Evolutionary conservation across 2,888 invertebrate species (phyloP).

Genomic region (Coronaproctus castanopsis): DNA sequence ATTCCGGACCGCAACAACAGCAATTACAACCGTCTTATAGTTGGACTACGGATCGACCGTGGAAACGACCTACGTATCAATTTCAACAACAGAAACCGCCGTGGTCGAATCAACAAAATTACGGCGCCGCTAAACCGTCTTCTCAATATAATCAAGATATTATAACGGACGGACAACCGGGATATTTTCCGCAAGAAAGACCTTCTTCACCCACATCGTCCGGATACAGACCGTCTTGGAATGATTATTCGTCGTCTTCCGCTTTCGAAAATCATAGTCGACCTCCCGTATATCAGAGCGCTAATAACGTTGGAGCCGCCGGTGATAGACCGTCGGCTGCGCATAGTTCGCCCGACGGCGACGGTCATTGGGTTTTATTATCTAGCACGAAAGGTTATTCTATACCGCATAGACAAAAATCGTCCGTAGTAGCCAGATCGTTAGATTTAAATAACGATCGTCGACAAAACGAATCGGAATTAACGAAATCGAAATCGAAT

Average conservation of each 20-base stretch:
- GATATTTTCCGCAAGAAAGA: conserved; percentile 31
- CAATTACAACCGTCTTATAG: conserved; percentile 24
- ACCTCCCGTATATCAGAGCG: conserved; percentile 20
- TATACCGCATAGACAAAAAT: conserved; percentile 27
- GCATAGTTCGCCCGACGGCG: conserved; percentile 39
- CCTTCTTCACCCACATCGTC: conserved; percentile 1
- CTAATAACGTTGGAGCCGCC: conserved; percentile 15
- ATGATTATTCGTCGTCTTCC: neutral
- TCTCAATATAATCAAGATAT: conserved; percentile 26
- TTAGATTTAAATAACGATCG: conserved; percentile 23
- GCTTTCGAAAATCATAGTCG: neutral
- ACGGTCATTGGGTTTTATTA: conserved; percentile 56
- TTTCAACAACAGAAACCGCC: conserved; percentile 17
- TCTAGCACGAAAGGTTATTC: conserved; percentile 59
- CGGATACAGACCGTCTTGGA: neutral
- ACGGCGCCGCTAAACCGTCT: conserved; percentile 5
- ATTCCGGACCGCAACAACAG: conserved; percentile 20
- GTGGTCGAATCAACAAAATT: conserved; percentile 3
- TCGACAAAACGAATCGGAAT: conserved; percentile 3
- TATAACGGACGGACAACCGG: conserved; percentile 35
- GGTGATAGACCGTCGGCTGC: conserved; percentile 26
- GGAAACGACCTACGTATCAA: conserved; percentile 25
- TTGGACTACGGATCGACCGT: conserved; percentile 28
- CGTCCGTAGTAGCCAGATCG: conserved; percentile 28
- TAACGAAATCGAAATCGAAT: conserved; percentile 3